These are phyloP conservation scores for Omphaloscelis lunosa DNA, from an alignment of 2,888 invertebrate species.

Conservation along the genomic window DNA sequence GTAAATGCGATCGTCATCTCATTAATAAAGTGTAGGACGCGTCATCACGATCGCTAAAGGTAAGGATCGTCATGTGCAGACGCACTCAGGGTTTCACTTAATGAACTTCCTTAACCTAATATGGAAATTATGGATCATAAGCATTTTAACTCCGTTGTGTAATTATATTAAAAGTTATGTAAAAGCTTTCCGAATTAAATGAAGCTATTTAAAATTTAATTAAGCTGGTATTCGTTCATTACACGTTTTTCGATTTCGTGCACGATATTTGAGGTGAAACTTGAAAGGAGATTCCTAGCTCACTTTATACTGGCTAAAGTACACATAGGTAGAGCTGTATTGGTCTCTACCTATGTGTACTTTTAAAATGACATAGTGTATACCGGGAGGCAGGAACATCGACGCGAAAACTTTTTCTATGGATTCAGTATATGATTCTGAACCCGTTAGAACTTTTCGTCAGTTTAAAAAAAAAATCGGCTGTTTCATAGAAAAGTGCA, in stretches of 20 bases:
- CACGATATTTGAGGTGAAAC: not conserved
- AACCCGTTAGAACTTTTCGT: too few species aligned
- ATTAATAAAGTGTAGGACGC: constrained; percentile 78
- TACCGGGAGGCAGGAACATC: too few species aligned
- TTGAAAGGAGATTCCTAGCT: not conserved
- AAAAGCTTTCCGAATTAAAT: constrained; percentile 40
- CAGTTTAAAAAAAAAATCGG: too few species aligned
- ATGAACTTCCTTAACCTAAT: constrained; percentile 79
- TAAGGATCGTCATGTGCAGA: constrained; percentile 73
- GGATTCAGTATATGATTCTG: too few species aligned
- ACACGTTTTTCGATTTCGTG: constrained; percentile 15
- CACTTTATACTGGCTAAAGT: not conserved
- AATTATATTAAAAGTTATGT: constrained; percentile 37
- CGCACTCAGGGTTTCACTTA: constrained; percentile 79
- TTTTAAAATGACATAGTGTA: not conserved
- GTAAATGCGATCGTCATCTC: constrained; percentile 78
- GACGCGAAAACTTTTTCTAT: too few species aligned
- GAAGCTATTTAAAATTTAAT: constrained; percentile 34
- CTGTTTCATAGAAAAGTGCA: too few species aligned
- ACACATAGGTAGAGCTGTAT: too few species aligned
- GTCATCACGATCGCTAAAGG: constrained; percentile 76
- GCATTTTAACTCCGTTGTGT: constrained; percentile 36
- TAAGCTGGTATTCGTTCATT: constrained; percentile 15
- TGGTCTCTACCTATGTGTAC: not conserved
- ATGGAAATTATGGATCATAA: constrained; percentile 66